Evolutionary conservation across 2,797 vertebrate genomes (phyloP).

Genomic region (Oryzias sinensis): DNA sequence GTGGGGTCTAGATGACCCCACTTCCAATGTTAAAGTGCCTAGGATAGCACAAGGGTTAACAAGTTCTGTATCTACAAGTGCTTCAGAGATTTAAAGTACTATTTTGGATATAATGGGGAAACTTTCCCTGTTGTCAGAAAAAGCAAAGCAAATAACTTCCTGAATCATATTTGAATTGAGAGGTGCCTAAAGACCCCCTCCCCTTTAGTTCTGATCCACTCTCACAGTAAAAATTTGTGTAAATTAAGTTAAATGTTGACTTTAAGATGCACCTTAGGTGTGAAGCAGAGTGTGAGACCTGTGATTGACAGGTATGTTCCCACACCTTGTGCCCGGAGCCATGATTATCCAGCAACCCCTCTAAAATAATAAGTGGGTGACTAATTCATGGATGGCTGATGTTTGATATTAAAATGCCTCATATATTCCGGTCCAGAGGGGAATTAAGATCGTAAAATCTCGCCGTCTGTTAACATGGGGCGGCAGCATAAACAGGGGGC

Average conservation of each 20-base stretch:
- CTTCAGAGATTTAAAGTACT: too few species aligned
- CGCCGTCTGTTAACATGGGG: not conserved
- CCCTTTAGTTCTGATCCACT: not conserved
- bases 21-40: too few species aligned
- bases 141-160: too few species aligned
- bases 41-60: too few species aligned
- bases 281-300: conserved; percentile 1
- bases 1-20: too few species aligned
- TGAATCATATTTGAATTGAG: too few species aligned
- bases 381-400: not conserved
- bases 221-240: not conserved
- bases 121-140: too few species aligned
- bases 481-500: not conserved
- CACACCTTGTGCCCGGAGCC: not conserved
- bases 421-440: not conserved
- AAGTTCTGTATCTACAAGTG: too few species aligned
- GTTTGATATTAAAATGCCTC: not conserved
- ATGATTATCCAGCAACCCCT: not conserved
- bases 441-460: not conserved
- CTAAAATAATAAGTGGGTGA: not conserved
- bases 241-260: not conserved
- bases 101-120: too few species aligned
- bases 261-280: not conserved
- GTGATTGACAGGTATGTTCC: not conserved
- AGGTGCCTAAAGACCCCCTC: too few species aligned